Evolutionary conservation across 2,888 invertebrate genomes (phyloP).

Genomic region (Crepidodera aurea): DNA sequence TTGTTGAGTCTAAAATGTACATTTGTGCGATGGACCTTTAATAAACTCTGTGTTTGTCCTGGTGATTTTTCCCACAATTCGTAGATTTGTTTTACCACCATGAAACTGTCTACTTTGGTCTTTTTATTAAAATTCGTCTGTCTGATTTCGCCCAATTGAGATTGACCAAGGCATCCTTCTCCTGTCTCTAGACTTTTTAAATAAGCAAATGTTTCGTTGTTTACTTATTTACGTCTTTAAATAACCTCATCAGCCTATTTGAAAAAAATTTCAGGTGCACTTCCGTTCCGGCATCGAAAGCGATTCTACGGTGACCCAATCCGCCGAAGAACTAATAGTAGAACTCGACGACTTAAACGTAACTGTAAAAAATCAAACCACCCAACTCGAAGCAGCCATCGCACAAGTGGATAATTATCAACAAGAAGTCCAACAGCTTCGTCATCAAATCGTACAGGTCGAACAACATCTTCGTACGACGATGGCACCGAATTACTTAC

Average conservation of each 20-base stretch:
- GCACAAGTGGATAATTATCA: slow-evolving; percentile 88
- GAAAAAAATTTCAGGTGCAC: slow-evolving; percentile 71
- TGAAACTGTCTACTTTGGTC: no score
- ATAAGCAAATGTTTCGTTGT: no score
- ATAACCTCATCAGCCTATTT: not conserved
- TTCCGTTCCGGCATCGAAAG: slow-evolving; percentile 87
- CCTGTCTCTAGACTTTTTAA: no score
- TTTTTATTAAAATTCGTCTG: no score
- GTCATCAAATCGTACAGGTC: slow-evolving; percentile 84
- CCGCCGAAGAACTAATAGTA: slow-evolving; percentile 73
- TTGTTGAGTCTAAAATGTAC: no score
- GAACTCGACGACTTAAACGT: slow-evolving; percentile 74
- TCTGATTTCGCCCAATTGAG: no score
- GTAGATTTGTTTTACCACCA: no score
- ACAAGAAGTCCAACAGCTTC: slow-evolving; percentile 83
- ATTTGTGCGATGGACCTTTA: no score
- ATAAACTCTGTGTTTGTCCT: no score
- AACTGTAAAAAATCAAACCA: slow-evolving; percentile 71
- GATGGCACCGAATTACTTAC: slow-evolving; percentile 83
- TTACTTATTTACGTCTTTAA: no score
- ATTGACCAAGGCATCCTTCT: no score
- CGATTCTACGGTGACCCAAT: slow-evolving; percentile 76
- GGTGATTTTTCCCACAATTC: no score
- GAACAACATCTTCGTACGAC: slow-evolving; percentile 87
- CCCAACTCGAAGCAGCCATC: slow-evolving; percentile 77